Percentiles rank a stretch among this genome's conserved stretches.
phyloP scores from a whole-genome alignment of 2,797 vertebrate species.

The Chelon auratus region DNA sequence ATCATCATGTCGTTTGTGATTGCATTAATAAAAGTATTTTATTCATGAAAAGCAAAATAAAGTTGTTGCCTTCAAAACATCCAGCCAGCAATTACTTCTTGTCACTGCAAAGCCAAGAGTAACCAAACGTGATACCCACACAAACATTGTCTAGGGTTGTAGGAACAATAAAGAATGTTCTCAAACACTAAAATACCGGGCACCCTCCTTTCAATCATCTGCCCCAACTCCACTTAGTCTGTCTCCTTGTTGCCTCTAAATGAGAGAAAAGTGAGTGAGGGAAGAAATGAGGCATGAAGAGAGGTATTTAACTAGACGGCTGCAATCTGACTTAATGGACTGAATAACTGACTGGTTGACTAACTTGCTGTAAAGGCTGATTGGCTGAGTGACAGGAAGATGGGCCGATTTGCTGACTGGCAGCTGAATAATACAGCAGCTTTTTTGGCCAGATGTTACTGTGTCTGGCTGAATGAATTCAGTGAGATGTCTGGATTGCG shows the following conservation, averaged over 20 bases:
- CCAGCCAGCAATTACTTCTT: too few species aligned
- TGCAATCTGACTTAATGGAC: slow-evolving; percentile 68
- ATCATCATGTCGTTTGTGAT: too few species aligned
- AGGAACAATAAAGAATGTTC: neutral
- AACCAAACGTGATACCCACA: too few species aligned
- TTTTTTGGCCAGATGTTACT: slow-evolving; percentile 10
- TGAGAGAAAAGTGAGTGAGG: slow-evolving; percentile 33
- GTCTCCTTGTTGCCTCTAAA: slow-evolving; percentile 27
- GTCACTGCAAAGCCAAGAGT: too few species aligned
- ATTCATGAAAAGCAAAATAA: too few species aligned
- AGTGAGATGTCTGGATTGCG: too few species aligned
- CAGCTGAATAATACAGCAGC: slow-evolving; percentile 16
- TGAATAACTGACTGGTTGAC: slow-evolving; percentile 67
- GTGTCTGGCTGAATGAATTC: neutral
- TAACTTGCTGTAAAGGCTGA: slow-evolving; percentile 54
- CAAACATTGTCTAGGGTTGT: too few species aligned
- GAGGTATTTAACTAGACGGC: slow-evolving; percentile 62
- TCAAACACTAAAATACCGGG: slow-evolving; percentile 17
- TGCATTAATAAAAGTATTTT: too few species aligned
- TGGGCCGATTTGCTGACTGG: slow-evolving; percentile 25
- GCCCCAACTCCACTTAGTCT: slow-evolving; percentile 20
- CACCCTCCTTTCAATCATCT: slow-evolving; percentile 27
- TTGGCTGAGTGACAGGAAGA: slow-evolving; percentile 30
- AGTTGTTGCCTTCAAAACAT: too few species aligned
- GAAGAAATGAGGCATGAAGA: slow-evolving; percentile 71